These are phyloP conservation scores for Amiota minor DNA, from an alignment of 2,888 invertebrate species.

Conservation along the genomic window DNA sequence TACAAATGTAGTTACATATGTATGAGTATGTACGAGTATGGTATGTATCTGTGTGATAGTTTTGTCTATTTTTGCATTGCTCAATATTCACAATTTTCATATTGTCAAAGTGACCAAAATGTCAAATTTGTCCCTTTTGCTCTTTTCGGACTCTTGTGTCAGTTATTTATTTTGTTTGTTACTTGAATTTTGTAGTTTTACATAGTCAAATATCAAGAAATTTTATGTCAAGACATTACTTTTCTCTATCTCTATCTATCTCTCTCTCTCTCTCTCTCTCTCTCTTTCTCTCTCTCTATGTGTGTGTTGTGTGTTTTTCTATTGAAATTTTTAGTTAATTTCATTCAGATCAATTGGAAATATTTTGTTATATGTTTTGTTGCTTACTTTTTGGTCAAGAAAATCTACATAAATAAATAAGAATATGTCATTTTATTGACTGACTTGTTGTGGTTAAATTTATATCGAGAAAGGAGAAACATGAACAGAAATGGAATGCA, in stretches of 20 bases:
- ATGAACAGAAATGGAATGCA: neutral
- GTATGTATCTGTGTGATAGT: no score
- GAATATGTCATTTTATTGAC: slow-evolving; percentile 20
- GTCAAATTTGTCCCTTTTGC: slow-evolving; percentile 16
- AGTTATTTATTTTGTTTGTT: neutral
- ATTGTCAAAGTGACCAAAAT: slow-evolving; percentile 25
- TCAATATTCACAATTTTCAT: slow-evolving; percentile 26
- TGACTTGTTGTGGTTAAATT: neutral
- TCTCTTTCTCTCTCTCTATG: neutral
- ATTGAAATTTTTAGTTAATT: neutral
- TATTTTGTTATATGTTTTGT: neutral
- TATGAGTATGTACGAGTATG: no score
- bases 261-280: neutral
- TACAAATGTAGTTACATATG: no score
- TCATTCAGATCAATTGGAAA: neutral
- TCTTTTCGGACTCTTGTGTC: slow-evolving; percentile 5
- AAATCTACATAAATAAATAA: slow-evolving; percentile 24
- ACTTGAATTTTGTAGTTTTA: neutral
- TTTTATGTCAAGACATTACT: neutral
- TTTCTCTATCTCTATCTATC: neutral
- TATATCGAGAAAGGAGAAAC: neutral
- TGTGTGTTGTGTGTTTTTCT: neutral
- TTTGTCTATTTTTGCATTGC: no score
- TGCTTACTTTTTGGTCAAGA: neutral
- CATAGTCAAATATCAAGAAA: no score